A percentile compares a stretch with the other conserved stretches of the same genome.
Conservation (phyloP, 2,888 invertebrate genomes). For the Coelopa pilipes region DNA sequence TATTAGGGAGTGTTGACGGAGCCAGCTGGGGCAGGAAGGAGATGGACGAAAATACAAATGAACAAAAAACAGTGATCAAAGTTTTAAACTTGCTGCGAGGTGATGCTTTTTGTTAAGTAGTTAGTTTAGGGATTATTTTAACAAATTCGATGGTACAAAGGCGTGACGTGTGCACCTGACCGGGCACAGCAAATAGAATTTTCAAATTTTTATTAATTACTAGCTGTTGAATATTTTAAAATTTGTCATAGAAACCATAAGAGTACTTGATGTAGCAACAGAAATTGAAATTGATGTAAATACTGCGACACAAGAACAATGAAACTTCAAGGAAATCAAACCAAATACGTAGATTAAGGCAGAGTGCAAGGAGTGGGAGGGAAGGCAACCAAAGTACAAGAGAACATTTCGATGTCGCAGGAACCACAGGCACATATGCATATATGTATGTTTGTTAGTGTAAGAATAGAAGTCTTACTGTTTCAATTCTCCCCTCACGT, state of each 20-base stretch:
- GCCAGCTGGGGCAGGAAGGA: not conserved
- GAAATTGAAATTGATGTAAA: not conserved
- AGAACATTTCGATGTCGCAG: conserved; percentile 15
- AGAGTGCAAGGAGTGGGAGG: not conserved
- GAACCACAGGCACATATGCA: not conserved
- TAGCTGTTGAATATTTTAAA: not conserved
- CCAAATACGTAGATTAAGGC: not conserved
- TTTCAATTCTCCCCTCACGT: not conserved
- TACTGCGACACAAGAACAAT: not conserved
- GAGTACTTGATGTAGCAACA: no score
- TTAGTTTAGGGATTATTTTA: conserved; percentile 14
- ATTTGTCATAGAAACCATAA: not conserved
- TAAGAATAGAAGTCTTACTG: not conserved
- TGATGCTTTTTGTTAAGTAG: conserved; percentile 6
- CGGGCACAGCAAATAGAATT: not conserved
- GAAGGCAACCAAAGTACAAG: not conserved
- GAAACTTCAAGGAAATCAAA: not conserved
- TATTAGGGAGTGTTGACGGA: no score
- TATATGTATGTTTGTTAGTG: not conserved
- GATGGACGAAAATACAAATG: not conserved
- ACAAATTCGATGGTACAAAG: not conserved
- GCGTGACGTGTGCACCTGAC: not conserved
- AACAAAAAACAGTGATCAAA: conserved; percentile 54
- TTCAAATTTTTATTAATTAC: not conserved
- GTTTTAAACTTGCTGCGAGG: conserved; percentile 53